Percentiles rank a stretch among this genome's conserved stretches.
These are phyloP conservation scores for Sitodiplosis mosellana DNA, from an alignment of 1,140 invertebrate genomes.

Conservation along the genomic window DNA sequence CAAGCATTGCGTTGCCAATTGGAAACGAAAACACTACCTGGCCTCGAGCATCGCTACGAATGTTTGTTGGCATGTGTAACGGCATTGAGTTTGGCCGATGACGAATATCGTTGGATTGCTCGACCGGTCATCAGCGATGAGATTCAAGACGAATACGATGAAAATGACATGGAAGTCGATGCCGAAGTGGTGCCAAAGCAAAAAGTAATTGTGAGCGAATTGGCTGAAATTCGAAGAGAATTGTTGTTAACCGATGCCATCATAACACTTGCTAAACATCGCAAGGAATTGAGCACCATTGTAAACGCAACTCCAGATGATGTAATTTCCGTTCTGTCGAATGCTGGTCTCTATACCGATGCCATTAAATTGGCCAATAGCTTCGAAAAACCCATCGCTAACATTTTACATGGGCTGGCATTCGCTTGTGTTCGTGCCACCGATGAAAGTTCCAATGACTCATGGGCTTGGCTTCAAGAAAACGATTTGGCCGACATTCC, in stretches of 20 bases:
- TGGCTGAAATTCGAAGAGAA: constrained; percentile 53
- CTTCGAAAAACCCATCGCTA: constrained; percentile 35
- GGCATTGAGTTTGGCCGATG: constrained; percentile 44
- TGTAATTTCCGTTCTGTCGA: constrained; percentile 44
- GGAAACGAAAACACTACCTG: constrained; percentile 30
- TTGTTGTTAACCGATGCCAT: constrained; percentile 44
- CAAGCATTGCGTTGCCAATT: constrained; percentile 51
- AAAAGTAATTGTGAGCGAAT: constrained; percentile 44
- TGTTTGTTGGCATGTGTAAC: constrained; percentile 61
- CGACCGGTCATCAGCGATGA: constrained; percentile 35
- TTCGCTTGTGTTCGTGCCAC: constrained; percentile 37
- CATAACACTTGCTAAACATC: constrained; percentile 15
- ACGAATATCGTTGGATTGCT: constrained; percentile 55
- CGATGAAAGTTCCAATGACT: constrained; percentile 29
- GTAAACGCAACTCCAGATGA: constrained; percentile 34
- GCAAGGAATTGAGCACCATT: constrained; percentile 13
- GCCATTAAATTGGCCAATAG: constrained; percentile 43
- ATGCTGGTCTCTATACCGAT: constrained; percentile 42
- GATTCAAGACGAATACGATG: constrained; percentile 8
- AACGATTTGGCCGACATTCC: constrained; percentile 45
- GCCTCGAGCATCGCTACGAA: constrained; percentile 42
- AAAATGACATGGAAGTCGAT: constrained; percentile 14
- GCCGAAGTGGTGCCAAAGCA: background rate
- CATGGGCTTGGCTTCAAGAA: constrained; percentile 52
- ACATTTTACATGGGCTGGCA: constrained; percentile 48